phyloP scores from a whole-genome alignment of 2,888 invertebrate species.

The Nymphalis urticae region DNA sequence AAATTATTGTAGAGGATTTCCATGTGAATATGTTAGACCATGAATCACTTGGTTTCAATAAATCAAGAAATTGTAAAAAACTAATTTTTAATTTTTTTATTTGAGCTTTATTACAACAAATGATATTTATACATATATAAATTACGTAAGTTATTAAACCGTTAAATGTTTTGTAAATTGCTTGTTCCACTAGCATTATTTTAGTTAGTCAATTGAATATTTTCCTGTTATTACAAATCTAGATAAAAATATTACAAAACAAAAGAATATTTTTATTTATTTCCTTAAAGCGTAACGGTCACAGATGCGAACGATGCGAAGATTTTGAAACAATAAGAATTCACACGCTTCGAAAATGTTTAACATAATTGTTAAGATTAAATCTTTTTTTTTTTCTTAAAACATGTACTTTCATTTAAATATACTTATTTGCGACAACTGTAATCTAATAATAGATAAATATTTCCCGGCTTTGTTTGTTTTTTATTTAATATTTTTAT shows the following conservation, averaged over 20 bases:
- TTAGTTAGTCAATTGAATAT: not conserved
- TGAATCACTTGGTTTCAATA: too few species aligned
- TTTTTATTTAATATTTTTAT: not conserved
- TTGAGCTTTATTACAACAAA: too few species aligned
- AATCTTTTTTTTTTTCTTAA: constrained; percentile 16
- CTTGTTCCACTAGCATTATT: constrained; percentile 5
- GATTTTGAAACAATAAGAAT: constrained; percentile 11
- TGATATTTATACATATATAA: not conserved
- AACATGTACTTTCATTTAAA: constrained; percentile 16
- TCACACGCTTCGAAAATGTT: constrained; percentile 23
- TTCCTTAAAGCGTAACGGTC: constrained; percentile 11
- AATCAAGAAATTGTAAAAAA: too few species aligned
- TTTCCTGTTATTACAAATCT: constrained; percentile 1
- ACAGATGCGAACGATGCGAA: constrained; percentile 8
- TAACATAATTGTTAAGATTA: constrained; percentile 21
- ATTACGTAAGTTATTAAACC: not conserved
- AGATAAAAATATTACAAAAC: constrained; percentile 11
- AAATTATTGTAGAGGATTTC: too few species aligned
- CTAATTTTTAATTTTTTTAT: too few species aligned
- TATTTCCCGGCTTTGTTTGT: constrained; percentile 11
- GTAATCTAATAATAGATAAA: constrained; percentile 7
- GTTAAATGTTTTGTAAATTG: not conserved
- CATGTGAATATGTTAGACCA: too few species aligned
- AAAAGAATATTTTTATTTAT: constrained; percentile 10
- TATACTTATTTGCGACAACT: constrained; percentile 5